phyloP scores from a whole-genome alignment of 2,888 invertebrate genomes.

The Mallateleia sp. region DNA sequence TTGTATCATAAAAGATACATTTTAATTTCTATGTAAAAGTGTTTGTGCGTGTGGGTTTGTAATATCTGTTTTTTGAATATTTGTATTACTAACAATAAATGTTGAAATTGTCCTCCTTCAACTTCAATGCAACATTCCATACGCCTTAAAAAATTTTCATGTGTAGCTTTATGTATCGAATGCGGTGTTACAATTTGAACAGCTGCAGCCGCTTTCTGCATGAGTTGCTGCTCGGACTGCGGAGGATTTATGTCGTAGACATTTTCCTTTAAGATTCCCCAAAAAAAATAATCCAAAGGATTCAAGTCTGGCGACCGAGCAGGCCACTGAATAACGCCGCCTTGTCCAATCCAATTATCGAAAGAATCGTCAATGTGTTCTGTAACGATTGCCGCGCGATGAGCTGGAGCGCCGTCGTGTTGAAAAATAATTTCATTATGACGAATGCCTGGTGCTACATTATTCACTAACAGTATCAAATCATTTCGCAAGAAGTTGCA shows the following conservation, averaged over 20 bases:
- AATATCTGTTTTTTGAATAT: no score
- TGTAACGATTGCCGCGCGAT: background rate
- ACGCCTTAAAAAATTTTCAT: background rate
- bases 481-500: background rate
- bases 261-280: conserved; percentile 26
- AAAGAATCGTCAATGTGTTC: background rate
- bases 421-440: background rate
- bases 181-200: background rate
- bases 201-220: background rate
- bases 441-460: background rate
- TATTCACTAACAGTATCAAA: background rate
- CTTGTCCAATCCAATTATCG: background rate
- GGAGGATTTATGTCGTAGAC: background rate
- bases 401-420: conserved; percentile 30
- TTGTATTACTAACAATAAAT: no score
- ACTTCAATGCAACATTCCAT: background rate
- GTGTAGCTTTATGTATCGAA: background rate
- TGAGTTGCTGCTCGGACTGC: background rate
- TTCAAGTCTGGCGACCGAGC: conserved; percentile 31
- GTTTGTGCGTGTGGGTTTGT: no score
- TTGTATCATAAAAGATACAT: no score
- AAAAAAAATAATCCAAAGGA: conserved; percentile 23
- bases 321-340: conserved; percentile 22
- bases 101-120: conserved; percentile 6
- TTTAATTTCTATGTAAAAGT: no score